Evolutionary conservation across 1,140 invertebrate species (phyloP).

Genomic region (Eurytemora carolleeae): DNA sequence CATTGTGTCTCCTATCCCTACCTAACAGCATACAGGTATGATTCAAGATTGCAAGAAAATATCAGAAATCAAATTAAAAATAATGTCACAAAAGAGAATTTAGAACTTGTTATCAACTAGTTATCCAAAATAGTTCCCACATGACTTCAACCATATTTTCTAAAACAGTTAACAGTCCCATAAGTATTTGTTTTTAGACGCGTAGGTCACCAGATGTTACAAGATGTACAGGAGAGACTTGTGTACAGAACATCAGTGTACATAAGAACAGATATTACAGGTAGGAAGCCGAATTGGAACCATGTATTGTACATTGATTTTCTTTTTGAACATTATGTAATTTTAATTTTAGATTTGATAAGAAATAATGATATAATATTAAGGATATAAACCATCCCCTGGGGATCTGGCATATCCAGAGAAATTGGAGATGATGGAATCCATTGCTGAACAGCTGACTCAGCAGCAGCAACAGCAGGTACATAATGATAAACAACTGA

Average conservation of each 20-base stretch:
- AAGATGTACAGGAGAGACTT: conserved; percentile 87
- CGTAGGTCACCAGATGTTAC: conserved; percentile 44
- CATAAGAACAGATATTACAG: conserved; percentile 72
- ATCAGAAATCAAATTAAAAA: no score
- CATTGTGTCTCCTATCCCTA: background rate
- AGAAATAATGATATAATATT: no score
- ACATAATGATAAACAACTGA: no score
- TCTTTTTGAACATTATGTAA: background rate
- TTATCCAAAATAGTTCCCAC: no score
- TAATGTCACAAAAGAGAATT: no score
- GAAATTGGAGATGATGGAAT: conserved; percentile 90
- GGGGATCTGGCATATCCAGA: conserved; percentile 95
- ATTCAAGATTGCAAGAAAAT: background rate
- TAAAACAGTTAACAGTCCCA: background rate
- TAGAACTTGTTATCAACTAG: no score
- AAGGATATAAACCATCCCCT: conserved; percentile 48
- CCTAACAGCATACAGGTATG: conserved; percentile 4
- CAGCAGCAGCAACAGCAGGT: background rate
- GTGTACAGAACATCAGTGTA: conserved; percentile 91
- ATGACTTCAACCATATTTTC: no score
- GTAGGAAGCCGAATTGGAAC: no score
- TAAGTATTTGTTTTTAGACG: background rate
- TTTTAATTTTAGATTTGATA: background rate
- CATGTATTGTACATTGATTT: background rate
- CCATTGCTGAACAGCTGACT: conserved; percentile 21